Evolutionary conservation across 2,797 vertebrate genomes (phyloP).

Genomic region (Tokudaia muenninki): DNA sequence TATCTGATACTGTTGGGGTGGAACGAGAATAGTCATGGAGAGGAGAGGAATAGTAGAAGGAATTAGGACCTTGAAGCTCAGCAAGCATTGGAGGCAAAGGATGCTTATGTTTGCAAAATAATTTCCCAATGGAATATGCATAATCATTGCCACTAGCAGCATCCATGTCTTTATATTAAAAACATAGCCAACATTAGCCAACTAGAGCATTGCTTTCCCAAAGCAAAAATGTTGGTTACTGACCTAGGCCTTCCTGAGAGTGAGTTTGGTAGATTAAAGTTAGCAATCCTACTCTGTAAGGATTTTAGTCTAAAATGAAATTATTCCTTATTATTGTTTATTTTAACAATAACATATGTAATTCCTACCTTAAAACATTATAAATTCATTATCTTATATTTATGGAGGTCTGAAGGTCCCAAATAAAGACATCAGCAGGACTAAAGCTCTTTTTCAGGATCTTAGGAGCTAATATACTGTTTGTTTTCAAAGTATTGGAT

Average conservation of each 20-base stretch:
- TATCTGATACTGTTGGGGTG: background rate
- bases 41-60: background rate
- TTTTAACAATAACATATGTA: background rate
- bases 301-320: background rate
- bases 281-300: background rate
- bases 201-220: background rate
- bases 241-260: background rate
- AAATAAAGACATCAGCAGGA: background rate
- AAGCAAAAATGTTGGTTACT: background rate
- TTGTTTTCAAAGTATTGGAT: background rate
- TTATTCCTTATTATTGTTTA: background rate
- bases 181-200: background rate
- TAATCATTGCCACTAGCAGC: background rate
- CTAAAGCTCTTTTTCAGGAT: background rate
- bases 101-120: constrained; percentile 3
- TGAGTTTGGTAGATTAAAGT: background rate
- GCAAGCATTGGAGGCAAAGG: background rate
- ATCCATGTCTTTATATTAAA: background rate
- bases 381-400: background rate
- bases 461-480: background rate
- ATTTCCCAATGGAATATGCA: background rate
- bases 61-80: background rate
- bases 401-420: background rate
- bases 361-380: background rate
- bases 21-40: background rate